These are phyloP conservation scores for Gandaritis pyraliata DNA, from an alignment of 2,888 invertebrate species.

Conservation along the genomic window DNA sequence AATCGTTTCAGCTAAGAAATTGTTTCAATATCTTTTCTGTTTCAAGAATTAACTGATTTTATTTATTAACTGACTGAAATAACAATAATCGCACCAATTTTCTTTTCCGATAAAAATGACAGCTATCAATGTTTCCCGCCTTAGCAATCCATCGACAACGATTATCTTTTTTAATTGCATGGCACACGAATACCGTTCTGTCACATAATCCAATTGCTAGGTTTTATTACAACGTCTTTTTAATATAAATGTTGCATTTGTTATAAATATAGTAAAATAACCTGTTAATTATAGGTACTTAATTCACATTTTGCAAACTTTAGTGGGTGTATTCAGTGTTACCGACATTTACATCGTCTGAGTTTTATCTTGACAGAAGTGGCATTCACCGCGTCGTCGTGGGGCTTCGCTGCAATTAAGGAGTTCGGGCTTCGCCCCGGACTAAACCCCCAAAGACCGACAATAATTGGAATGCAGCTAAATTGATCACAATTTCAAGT, in stretches of 20 bases:
- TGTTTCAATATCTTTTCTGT: constrained; percentile 30
- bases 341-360: constrained; percentile 31
- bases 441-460: constrained; percentile 41
- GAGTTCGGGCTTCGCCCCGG: constrained; percentile 38
- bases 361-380: constrained; percentile 47
- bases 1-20: constrained; percentile 37
- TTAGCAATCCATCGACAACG: constrained; percentile 21
- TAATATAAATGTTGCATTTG: too few relatives aligned
- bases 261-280: too few relatives aligned
- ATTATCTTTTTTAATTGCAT: constrained; percentile 3
- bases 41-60: constrained; percentile 26
- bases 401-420: constrained; percentile 45
- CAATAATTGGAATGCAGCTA: constrained; percentile 50
- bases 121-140: constrained; percentile 37
- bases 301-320: background rate
- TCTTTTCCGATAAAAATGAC: constrained; percentile 20
- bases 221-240: background rate
- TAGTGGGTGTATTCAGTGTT: constrained; percentile 8
- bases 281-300: too few relatives aligned
- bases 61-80: constrained; percentile 5
- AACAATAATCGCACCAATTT: constrained; percentile 4
- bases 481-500: constrained; percentile 52
- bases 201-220: background rate
- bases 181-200: background rate
- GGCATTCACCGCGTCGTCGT: constrained; percentile 41